Percentiles rank a stretch among this genome's conserved stretches.
Evolutionary conservation across 2,888 invertebrate genomes (phyloP).

Genomic region (Torymus tubicola): DNA sequence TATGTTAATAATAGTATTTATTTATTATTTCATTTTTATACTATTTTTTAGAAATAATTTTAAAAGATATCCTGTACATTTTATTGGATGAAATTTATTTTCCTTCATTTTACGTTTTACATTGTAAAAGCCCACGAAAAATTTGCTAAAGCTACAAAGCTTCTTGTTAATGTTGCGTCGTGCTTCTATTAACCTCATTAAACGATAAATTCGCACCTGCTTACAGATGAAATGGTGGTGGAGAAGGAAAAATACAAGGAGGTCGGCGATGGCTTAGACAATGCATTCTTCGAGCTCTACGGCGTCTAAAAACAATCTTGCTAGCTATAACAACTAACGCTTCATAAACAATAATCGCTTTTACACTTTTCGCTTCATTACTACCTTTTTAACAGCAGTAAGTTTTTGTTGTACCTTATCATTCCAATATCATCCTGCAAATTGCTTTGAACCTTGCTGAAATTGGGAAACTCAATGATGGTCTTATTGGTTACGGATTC

Average conservation of each 20-base stretch:
- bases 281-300: conserved; percentile 90
- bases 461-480: neutral
- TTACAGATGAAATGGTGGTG: conserved; percentile 89
- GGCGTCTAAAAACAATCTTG: conserved; percentile 69
- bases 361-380: conserved; percentile 69
- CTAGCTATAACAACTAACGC: conserved; percentile 64
- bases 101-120: conserved; percentile 9
- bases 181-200: conserved; percentile 45
- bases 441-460: conserved; percentile 27
- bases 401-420: conserved; percentile 50
- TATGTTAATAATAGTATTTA: no score
- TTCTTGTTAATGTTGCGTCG: neutral
- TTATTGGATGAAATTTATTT: neutral
- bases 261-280: conserved; percentile 95
- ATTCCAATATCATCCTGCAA: conserved; percentile 22
- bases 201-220: conserved; percentile 60
- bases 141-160: conserved; percentile 33
- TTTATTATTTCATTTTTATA: no score
- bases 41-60: no score
- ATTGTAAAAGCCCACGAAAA: conserved; percentile 22
- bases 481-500: neutral
- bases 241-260: conserved; percentile 95
- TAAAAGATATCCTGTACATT: no score
- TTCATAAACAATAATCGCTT: conserved; percentile 65
- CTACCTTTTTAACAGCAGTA: conserved; percentile 65